These are phyloP conservation scores for Gallinago nigripennis DNA, from an alignment of 2,797 vertebrate species.

Conservation along the genomic window DNA sequence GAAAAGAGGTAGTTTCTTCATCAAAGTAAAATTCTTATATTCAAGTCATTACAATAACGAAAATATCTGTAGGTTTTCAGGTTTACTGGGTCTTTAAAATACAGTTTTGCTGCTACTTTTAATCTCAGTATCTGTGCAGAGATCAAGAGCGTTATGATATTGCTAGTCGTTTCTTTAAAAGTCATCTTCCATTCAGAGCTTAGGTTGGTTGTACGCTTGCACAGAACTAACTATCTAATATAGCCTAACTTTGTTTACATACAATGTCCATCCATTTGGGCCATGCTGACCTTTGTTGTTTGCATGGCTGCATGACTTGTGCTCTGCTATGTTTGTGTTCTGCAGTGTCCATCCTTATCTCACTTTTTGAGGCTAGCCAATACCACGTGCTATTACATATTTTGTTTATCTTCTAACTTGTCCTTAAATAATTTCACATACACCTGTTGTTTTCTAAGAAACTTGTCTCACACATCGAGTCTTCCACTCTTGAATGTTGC, in stretches of 20 bases:
- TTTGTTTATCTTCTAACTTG: not conserved
- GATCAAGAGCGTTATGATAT: not conserved
- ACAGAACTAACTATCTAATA: not conserved
- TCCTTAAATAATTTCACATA: not conserved
- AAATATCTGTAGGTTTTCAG: not conserved
- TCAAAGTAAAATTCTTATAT: not conserved
- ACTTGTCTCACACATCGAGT: not conserved
- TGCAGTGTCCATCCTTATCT: not conserved
- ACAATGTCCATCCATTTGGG: not conserved
- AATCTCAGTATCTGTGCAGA: not conserved
- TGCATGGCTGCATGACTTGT: not conserved
- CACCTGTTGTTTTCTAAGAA: not conserved
- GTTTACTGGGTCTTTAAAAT: not conserved
- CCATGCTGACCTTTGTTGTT: conserved; percentile 36
- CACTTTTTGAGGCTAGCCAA: not conserved
- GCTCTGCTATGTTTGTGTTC: conserved; percentile 2
- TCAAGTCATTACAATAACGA: not conserved
- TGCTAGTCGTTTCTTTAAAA: not conserved
- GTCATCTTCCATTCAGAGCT: not conserved
- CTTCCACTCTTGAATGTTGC: not conserved
- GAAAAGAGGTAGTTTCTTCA: not conserved
- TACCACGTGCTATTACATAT: not conserved
- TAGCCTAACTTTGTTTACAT: not conserved
- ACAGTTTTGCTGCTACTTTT: not conserved
- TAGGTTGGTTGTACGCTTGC: not conserved